Percentiles rank a stretch among this genome's conserved stretches.
Conservation (phyloP, 2,797 vertebrate genomes). For the Ciconia nigra region DNA sequence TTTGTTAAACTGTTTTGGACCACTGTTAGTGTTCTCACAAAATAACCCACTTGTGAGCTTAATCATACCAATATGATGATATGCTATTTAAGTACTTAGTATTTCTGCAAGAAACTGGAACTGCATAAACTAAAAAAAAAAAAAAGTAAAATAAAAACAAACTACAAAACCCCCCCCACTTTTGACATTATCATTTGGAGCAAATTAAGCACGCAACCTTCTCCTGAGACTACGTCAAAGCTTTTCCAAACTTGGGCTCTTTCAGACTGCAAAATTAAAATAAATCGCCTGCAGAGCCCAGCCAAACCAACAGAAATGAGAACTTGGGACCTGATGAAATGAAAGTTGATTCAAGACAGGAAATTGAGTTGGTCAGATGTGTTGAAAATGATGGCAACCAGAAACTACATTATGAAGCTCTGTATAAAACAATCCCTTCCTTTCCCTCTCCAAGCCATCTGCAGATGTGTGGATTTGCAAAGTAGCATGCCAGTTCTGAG, state of each 20-base stretch:
- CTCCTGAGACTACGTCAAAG: not conserved
- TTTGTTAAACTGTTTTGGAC: slow-evolving; percentile 8
- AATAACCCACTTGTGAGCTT: not conserved
- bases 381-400: slow-evolving; percentile 68
- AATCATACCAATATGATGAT: not conserved
- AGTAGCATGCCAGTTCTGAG: not conserved
- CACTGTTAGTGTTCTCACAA: not conserved
- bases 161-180: not conserved
- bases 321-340: slow-evolving; percentile 43
- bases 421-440: not conserved
- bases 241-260: slow-evolving; percentile 18
- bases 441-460: not conserved
- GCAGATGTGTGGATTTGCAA: slow-evolving; percentile 2
- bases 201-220: slow-evolving; percentile 1
- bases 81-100: not conserved
- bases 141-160: not conserved
- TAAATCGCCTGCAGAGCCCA: not conserved
- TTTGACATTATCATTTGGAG: slow-evolving; percentile 38
- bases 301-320: slow-evolving; percentile 44
- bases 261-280: slow-evolving; percentile 56
- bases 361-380: slow-evolving; percentile 72
- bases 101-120: slow-evolving; percentile 5
- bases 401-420: slow-evolving; percentile 23
- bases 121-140: not conserved
- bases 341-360: slow-evolving; percentile 62